Percentiles rank a stretch among this genome's conserved stretches.
These are phyloP conservation scores for Oscheius myriophilus DNA, from an alignment of 2,888 invertebrate species.

Conservation along the genomic window DNA sequence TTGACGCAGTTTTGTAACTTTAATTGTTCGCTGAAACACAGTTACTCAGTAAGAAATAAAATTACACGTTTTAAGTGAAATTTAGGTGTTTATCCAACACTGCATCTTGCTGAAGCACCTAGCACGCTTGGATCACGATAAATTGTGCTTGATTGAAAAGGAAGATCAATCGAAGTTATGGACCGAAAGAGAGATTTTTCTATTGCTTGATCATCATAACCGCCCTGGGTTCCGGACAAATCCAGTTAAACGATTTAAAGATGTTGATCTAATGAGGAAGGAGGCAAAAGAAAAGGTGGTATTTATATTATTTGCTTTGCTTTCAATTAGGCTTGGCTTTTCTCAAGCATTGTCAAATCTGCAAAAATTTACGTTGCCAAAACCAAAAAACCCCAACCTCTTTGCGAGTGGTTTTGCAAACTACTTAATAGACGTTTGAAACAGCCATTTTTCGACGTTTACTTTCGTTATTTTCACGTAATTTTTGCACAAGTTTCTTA, in stretches of 20 bases:
- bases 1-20: conserved; percentile 46
- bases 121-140: not conserved
- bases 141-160: conserved; percentile 17
- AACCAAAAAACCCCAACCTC: no score
- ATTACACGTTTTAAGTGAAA: not conserved
- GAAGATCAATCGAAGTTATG: conserved; percentile 12
- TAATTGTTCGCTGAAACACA: conserved; percentile 49
- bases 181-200: conserved; percentile 12
- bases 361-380: no score
- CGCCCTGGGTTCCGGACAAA: conserved; percentile 19
- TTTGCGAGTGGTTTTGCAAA: no score
- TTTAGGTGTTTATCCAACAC: conserved; percentile 12
- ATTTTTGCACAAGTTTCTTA: no score
- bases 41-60: conserved; percentile 39
- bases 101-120: not conserved
- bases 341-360: no score
- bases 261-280: conserved; percentile 52
- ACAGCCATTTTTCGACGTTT: no score
- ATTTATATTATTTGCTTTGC: no score
- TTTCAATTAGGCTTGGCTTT: no score
- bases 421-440: no score
- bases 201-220: conserved; percentile 18
- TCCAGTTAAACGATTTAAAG: conserved; percentile 43
- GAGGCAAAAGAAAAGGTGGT: conserved; percentile 47
- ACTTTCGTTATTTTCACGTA: no score